Base-by-base conservation (phyloP, 2,797 vertebrate species). In the Epinephelus malabaricus region DNA sequence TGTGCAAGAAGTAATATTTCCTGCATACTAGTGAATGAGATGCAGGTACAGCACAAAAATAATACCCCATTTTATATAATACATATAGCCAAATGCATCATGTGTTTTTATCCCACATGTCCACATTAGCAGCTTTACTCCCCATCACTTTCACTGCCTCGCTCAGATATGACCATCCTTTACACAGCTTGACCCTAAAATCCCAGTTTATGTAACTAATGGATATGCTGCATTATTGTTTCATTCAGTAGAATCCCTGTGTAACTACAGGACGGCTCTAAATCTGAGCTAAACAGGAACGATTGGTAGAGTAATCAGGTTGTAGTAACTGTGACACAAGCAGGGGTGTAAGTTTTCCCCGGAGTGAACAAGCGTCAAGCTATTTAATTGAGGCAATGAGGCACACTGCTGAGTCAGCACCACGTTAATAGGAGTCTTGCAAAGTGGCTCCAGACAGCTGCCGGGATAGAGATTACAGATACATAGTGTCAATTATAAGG, bases 381-480 rank as follows among this genome's bases (percentile, higher is more conserved):
- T 84, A 38, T 88, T 86, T 90, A 94, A 93, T 90, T 80, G 78
- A 66, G 75, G 78, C 86, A 88, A 84, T 86, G 86, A 89, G 82
- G 73, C 83, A 78, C 53, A 78, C 68, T 87, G 82, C 86, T 78
- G 78, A 89, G 88, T 92, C 84, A 85, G 88, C 86, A 73, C 13
- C 82, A 76, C 76, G 3, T 43, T 88, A 83, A 89, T 71, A 67
- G 84, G 78, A 85, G 71, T 69, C 79, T 60, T 45, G 79, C 45
- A 46, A 84, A 85, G 85, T 66, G 76, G 73, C 69, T 79, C 69
- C 69, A 86, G 62, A 89, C 83, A 82, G 83, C 79, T 80, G 87
- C 79, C 67, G 38, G 76, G 75, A 85, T 55, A 69, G 54, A 83
- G 69, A 84, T 69, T 82, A 75, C 51, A 76, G 55, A 78, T 49